A percentile compares a stretch with the other conserved stretches of the same genome.
phyloP scores from a whole-genome alignment of 2,888 invertebrate genomes.

The Sinopyrophorus schimmeli region DNA sequence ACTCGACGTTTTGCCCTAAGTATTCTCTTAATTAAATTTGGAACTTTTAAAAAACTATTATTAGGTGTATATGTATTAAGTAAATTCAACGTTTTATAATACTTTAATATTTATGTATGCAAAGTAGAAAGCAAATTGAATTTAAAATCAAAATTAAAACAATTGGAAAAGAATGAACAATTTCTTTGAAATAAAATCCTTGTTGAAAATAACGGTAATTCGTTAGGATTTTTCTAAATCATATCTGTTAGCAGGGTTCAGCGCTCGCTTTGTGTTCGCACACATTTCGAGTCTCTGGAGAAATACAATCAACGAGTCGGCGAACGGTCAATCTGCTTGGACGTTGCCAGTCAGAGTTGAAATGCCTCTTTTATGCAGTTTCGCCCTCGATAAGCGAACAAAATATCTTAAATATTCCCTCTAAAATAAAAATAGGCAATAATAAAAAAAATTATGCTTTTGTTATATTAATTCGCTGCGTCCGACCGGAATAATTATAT shows the following conservation, averaged over 20 bases:
- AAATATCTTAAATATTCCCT: slow-evolving; percentile 19
- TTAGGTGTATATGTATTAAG: too few species aligned
- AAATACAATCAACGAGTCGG: slow-evolving; percentile 52
- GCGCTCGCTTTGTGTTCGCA: slow-evolving; percentile 40
- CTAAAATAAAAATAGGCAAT: too few species aligned
- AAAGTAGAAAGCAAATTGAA: too few species aligned
- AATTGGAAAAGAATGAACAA: slow-evolving; percentile 5
- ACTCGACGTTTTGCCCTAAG: too few species aligned
- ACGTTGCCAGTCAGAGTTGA: slow-evolving; percentile 33
- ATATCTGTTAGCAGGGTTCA: slow-evolving; percentile 40
- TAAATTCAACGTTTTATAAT: too few species aligned
- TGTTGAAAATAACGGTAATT: slow-evolving; percentile 35
- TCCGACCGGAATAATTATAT: too few species aligned
- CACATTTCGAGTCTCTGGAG: slow-evolving; percentile 43
- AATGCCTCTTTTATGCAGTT: slow-evolving; percentile 23
- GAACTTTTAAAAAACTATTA: too few species aligned
- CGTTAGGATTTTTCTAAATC: slow-evolving; percentile 43
- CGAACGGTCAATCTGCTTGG: slow-evolving; percentile 45
- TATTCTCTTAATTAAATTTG: too few species aligned
- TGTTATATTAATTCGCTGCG: too few species aligned
- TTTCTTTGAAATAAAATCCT: slow-evolving; percentile 27
- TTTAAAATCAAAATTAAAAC: not conserved
- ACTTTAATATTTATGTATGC: too few species aligned
- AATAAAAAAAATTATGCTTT: too few species aligned
- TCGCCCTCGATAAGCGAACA: slow-evolving; percentile 19